These are phyloP conservation scores for Metopolophium dirhodum DNA, from an alignment of 1,140 invertebrate species.

Conservation along the genomic window DNA sequence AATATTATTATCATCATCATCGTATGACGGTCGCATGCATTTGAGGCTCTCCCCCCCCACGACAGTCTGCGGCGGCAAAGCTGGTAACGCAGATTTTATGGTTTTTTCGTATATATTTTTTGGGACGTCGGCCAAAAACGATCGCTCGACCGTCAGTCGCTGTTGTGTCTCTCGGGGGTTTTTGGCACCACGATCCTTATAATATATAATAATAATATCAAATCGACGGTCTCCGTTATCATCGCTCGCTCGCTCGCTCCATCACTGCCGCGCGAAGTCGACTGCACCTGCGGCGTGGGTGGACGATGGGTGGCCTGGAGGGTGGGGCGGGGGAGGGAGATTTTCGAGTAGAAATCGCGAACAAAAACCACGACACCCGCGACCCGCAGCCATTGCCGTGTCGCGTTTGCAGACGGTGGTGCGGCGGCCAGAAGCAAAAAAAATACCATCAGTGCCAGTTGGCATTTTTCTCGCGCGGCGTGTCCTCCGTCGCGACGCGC, in stretches of 20 bases:
- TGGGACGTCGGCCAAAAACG: not conserved
- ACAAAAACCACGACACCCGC: not conserved
- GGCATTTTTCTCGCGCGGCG: conserved; percentile 30
- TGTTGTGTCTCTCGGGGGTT: not conserved
- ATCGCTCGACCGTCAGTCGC: not conserved
- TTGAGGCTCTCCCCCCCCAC: not conserved
- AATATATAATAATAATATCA: not conserved
- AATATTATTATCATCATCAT: too few relatives aligned
- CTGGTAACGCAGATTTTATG: not conserved
- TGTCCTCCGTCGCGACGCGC: not conserved
- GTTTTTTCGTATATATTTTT: not conserved
- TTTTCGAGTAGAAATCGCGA: not conserved
- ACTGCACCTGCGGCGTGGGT: not conserved
- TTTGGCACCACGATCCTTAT: conserved; percentile 12
- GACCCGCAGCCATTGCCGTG: not conserved
- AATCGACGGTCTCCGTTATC: not conserved
- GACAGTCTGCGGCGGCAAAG: not conserved
- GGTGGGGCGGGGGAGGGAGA: not conserved
- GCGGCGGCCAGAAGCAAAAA: not conserved
- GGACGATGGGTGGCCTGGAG: too few relatives aligned
- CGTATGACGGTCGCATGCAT: not conserved
- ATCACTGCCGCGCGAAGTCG: not conserved
- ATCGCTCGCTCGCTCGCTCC: not conserved
- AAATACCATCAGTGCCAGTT: conserved; percentile 31
- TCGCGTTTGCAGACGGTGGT: too few relatives aligned